Conservation (phyloP, 2,113 vertebrate species). For the Misgurnus mizolepis region DNA sequence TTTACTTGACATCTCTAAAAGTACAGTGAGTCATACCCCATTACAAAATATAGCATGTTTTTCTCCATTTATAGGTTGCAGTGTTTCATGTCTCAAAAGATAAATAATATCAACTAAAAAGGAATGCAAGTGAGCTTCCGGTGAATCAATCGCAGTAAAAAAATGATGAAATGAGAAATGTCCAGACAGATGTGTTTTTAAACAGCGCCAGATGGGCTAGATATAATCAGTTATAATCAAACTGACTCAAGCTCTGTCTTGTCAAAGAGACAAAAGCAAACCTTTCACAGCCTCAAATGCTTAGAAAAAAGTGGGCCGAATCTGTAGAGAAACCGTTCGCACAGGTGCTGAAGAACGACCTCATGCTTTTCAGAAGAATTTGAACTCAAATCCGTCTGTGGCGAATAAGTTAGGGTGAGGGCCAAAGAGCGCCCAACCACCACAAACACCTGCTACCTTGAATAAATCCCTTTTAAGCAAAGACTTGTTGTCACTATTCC, state of each 20-base stretch:
- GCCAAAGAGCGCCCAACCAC: conserved; percentile 6
- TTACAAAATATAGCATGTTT: background rate
- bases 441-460: conserved; percentile 39
- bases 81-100: background rate
- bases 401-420: conserved; percentile 34
- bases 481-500: background rate
- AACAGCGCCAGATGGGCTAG: background rate
- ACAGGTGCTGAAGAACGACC: conserved; percentile 3
- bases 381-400: conserved; percentile 17
- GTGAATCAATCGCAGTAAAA: background rate
- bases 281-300: conserved; percentile 10
- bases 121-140: background rate
- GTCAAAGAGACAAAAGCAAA: background rate
- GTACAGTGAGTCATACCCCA: conserved; percentile 7
- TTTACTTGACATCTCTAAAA: conserved; percentile 1
- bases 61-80: background rate
- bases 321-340: background rate
- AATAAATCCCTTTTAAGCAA: conserved; percentile 31
- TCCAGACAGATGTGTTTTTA: background rate
- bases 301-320: conserved; percentile 1
- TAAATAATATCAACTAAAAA: conserved; percentile 15
- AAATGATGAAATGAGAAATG: conserved; percentile 15
- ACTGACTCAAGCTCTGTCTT: background rate
- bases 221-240: background rate
- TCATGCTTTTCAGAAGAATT: conserved; percentile 43